Evolutionary conservation across 2,888 invertebrate genomes (phyloP).

Genomic region (Lochmaea capreae): DNA sequence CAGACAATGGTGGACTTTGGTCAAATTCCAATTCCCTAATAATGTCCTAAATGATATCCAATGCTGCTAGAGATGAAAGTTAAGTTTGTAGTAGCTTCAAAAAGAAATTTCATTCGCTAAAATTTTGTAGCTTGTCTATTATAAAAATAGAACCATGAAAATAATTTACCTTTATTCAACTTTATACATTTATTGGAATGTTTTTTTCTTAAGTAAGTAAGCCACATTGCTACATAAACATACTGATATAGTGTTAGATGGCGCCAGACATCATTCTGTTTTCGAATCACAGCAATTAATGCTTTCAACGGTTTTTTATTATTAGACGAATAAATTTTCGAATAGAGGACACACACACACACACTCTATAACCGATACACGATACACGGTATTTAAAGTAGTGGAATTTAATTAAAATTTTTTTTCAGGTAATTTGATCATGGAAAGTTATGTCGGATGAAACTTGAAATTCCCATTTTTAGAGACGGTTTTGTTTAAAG

Average conservation of each 20-base stretch:
- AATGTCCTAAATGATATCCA: too few relatives aligned
- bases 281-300: conserved; percentile 44
- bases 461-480: conserved; percentile 32
- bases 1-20: too few relatives aligned
- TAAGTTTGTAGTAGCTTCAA: too few relatives aligned
- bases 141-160: too few relatives aligned
- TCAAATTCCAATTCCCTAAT: too few relatives aligned
- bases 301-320: conserved; percentile 44
- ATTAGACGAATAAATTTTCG: conserved; percentile 43
- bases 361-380: conserved; percentile 4
- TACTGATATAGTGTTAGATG: conserved; percentile 34
- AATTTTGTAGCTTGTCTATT: too few relatives aligned
- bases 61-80: too few relatives aligned
- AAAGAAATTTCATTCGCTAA: too few relatives aligned
- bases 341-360: conserved; percentile 33
- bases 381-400: conserved; percentile 34
- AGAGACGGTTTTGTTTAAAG: conserved; percentile 22
- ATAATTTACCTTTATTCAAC: too few relatives aligned
- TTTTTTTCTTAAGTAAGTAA: not conserved
- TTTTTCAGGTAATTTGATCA: conserved; percentile 43
- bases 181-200: too few relatives aligned
- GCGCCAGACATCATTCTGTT: conserved; percentile 44
- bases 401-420: conserved; percentile 41
- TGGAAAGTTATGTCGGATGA: conserved; percentile 35
- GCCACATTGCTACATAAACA: conserved; percentile 19